Conservation (phyloP, 1,140 invertebrate genomes). For the Scaptomyza graminum region DNA sequence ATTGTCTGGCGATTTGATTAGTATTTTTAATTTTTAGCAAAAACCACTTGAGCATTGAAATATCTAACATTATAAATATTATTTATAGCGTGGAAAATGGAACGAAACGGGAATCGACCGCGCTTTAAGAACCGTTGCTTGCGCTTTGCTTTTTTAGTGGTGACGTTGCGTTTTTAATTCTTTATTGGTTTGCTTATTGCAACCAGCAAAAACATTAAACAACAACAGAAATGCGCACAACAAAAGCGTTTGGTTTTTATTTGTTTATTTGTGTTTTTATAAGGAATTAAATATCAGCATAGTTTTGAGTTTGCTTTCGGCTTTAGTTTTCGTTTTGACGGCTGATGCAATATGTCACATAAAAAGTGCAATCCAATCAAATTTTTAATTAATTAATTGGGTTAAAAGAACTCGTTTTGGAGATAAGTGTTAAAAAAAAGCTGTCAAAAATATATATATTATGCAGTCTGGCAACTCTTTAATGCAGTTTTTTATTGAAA, state of each 20-base stretch:
- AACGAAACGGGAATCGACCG: slow-evolving; percentile 36
- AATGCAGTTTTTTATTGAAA: background rate
- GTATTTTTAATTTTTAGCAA: slow-evolving; percentile 62
- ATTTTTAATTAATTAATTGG: background rate
- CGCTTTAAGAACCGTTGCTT: slow-evolving; percentile 19
- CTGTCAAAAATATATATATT: no score
- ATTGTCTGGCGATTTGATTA: slow-evolving; percentile 74
- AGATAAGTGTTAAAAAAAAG: no score
- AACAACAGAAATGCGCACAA: slow-evolving; percentile 19
- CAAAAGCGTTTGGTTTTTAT: slow-evolving; percentile 26
- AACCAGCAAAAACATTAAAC: slow-evolving; percentile 29
- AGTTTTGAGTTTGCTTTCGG: slow-evolving; percentile 19
- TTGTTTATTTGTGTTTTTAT: background rate
- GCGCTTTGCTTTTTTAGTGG: slow-evolving; percentile 11
- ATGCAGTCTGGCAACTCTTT: background rate
- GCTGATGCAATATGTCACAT: slow-evolving; percentile 60
- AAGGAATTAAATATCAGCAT: slow-evolving; percentile 34
- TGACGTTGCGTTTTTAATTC: slow-evolving; percentile 57
- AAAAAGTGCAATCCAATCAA: slow-evolving; percentile 34
- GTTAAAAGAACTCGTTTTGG: no score
- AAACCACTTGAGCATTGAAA: slow-evolving; percentile 64
- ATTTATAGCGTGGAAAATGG: slow-evolving; percentile 34
- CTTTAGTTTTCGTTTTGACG: slow-evolving; percentile 15
- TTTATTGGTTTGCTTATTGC: slow-evolving; percentile 70
- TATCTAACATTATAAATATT: slow-evolving; percentile 30